Base-by-base conservation (phyloP, 64 coral and sea anemone genomes). In the Montipora foliosa region DNA sequence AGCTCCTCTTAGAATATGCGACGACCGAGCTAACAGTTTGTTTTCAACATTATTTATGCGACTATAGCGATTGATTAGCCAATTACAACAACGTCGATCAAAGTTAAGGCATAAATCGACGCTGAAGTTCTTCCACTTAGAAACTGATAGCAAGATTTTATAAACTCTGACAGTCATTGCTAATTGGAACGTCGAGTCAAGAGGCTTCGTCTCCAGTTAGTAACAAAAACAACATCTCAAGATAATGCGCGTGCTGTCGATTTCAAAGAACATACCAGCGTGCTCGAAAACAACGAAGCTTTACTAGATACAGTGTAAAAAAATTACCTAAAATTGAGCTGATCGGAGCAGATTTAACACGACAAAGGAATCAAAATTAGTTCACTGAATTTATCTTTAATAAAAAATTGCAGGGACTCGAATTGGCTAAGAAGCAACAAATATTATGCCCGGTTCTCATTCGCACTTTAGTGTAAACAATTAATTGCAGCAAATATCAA, bases 381-480 rank as follows among this genome's bases (percentile, higher is more conserved):
- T 16, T 64, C 9, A 14, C 47, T 68, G 47, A 84, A 49, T 49
- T 85, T 82, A 47, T 71, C 17, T 49, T 51, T 4, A 21, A n/a
- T 5, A 8, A 86, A 71, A 21, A 12, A 46, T 49, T 16, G 17
- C 44, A 71, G 13, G 45, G 10, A 86, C 16, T 52, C 15, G 15
- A 86, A 70, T 17, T 49, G 15, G 17, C 50, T 47, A 86, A 86
- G 72, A 17, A 86, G 20, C 20, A 45, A 19, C 5, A 85, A 84
- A 86, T 72, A 86, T 70, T 51, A 44, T 45, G 44, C 44, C 13
- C 1, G 44, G 5, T 8, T 50, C 17, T 86, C 82, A 86, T 72
- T 86, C 17, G 82, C 66, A 71, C 11, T 13, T 13, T 15, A 22
- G 66, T 8, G 82, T 86, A 86, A 86, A 86, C 66, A 86, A 86